phyloP scores from a whole-genome alignment of 2,888 invertebrate genomes.

The Spodoptera littoralis region DNA sequence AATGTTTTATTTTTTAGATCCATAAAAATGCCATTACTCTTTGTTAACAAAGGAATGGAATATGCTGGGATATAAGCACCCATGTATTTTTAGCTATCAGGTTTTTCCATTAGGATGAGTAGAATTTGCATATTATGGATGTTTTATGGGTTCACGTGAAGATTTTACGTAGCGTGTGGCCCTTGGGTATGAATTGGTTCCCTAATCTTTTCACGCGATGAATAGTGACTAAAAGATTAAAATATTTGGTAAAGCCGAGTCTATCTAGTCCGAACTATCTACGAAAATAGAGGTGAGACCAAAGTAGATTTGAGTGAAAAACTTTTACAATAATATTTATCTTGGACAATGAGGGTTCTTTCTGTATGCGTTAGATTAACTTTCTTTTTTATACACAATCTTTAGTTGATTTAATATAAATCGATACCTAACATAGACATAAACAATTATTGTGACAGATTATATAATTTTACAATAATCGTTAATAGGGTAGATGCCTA shows the following conservation, averaged over 20 bases:
- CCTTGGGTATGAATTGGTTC: constrained; percentile 11
- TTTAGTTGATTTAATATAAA: no score
- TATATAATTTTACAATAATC: no score
- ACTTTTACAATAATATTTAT: not conserved
- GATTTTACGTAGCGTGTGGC: constrained; percentile 35
- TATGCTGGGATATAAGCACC: constrained; percentile 38
- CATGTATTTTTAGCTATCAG: constrained; percentile 51
- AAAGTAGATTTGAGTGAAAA: constrained; percentile 2
- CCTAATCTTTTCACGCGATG: constrained; percentile 17
- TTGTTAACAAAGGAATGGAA: constrained; percentile 51
- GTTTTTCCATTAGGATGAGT: constrained; percentile 46
- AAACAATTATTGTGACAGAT: no score
- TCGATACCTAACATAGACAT: no score
- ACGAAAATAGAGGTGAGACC: not conserved
- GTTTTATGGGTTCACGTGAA: constrained; percentile 34
- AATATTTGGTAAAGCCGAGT: constrained; percentile 20
- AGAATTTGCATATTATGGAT: constrained; percentile 37
- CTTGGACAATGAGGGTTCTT: not conserved
- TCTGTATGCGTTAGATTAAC: no score
- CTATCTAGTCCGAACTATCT: not conserved
- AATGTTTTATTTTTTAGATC: constrained; percentile 53
- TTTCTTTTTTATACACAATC: no score
- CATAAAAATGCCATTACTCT: constrained; percentile 52
- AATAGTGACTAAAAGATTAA: constrained; percentile 32
- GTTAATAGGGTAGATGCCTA: no score